phyloP scores from a whole-genome alignment of 2,113 vertebrate genomes.

The Hippocampus barbouri region DNA sequence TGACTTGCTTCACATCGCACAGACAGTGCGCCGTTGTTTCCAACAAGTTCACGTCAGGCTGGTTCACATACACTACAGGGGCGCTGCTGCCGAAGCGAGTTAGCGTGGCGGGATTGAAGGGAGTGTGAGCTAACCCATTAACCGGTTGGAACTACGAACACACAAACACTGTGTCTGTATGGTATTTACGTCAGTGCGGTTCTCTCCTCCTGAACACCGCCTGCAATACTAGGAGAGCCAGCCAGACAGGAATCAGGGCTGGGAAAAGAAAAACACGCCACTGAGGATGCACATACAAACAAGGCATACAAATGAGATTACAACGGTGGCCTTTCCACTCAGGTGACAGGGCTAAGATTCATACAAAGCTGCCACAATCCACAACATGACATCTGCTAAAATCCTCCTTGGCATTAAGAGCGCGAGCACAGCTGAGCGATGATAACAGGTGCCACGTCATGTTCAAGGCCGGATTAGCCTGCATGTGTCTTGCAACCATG shows the following conservation, averaged over 20 bases:
- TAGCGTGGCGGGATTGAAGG: slow-evolving; percentile 19
- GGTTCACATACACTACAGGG: background rate
- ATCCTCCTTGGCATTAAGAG: slow-evolving; percentile 57
- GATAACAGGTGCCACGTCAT: slow-evolving; percentile 67
- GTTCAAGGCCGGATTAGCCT: slow-evolving; percentile 53
- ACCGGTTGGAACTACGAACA: slow-evolving; percentile 51
- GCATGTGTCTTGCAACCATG: slow-evolving; percentile 31
- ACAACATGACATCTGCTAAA: slow-evolving; percentile 53
- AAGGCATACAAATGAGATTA: slow-evolving; percentile 42
- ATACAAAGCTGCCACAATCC: slow-evolving; percentile 50
- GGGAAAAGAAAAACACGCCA: slow-evolving; percentile 47
- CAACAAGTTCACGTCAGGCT: slow-evolving; percentile 6
- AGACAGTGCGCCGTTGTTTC: background rate
- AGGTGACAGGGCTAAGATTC: slow-evolving; percentile 33
- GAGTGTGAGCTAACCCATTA: slow-evolving; percentile 60
- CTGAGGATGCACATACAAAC: slow-evolving; percentile 19
- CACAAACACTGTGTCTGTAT: slow-evolving; percentile 62
- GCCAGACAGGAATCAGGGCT: slow-evolving; percentile 45
- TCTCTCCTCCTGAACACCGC: slow-evolving; percentile 14
- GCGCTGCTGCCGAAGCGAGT: slow-evolving; percentile 12
- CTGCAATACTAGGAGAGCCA: slow-evolving; percentile 19
- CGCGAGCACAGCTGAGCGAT: slow-evolving; percentile 31
- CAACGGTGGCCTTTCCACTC: slow-evolving; percentile 29
- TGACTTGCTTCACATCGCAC: background rate
- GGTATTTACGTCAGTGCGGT: slow-evolving; percentile 70